Conservation (phyloP, 1,140 invertebrate genomes). For the Ceratina japonica region DNA sequence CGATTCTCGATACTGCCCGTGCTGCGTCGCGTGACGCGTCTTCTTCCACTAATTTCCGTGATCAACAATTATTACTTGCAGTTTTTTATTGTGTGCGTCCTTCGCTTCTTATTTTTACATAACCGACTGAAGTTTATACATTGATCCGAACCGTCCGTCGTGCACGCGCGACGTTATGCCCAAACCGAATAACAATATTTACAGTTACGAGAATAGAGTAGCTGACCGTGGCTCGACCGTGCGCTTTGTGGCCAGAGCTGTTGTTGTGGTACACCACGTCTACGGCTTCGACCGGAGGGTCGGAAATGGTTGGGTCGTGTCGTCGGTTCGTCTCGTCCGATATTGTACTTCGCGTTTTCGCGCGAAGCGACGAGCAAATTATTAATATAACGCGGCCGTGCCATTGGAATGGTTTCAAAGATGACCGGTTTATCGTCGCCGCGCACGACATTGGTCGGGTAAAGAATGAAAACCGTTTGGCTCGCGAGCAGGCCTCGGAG, state of each 20-base stretch:
- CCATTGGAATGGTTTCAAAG: slow-evolving; percentile 28
- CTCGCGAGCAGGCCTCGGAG: slow-evolving; percentile 12
- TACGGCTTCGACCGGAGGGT: too few species aligned
- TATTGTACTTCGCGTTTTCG: too few species aligned
- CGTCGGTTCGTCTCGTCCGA: too few species aligned
- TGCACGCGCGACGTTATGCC: too few species aligned
- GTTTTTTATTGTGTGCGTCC: not conserved
- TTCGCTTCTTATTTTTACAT: not conserved
- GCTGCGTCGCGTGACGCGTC: not conserved
- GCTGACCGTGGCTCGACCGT: too few species aligned
- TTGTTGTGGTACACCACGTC: too few species aligned
- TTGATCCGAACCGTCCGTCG: too few species aligned
- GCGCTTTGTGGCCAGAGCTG: too few species aligned
- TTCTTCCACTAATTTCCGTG: slow-evolving; percentile 2
- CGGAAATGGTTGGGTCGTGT: too few species aligned
- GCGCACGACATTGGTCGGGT: not conserved
- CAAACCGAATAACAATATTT: too few species aligned
- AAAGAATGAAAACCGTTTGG: slow-evolving; percentile 37
- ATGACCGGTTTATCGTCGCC: not conserved
- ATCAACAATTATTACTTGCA: not conserved
- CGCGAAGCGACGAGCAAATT: slow-evolving; percentile 4
- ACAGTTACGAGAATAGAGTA: too few species aligned
- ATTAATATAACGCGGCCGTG: slow-evolving; percentile 24
- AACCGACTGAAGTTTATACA: not conserved
- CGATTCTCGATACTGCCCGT: slow-evolving; percentile 19